A percentile compares a stretch with the other conserved stretches of the same genome.
These are phyloP conservation scores for Copsychus sechellarum DNA, from an alignment of 2,113 vertebrate species.

Conservation along the genomic window DNA sequence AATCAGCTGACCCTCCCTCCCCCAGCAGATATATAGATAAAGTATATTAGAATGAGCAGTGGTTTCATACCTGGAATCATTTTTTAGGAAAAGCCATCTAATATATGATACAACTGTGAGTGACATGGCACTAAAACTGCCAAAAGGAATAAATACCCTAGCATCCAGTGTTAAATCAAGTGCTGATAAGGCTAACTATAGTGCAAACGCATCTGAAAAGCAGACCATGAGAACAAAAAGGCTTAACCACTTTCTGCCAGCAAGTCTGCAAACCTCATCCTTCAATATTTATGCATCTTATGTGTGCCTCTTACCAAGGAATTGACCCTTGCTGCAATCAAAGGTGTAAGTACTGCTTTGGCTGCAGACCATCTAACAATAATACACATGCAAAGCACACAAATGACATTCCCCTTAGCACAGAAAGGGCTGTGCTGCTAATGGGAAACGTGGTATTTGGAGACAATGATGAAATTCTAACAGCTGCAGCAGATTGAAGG, in stretches of 20 bases:
- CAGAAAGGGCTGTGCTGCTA: background rate
- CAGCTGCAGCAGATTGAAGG: conserved; percentile 61
- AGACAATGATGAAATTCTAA: conserved; percentile 63
- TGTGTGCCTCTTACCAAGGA: background rate
- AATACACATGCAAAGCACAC: background rate
- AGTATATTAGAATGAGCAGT: background rate
- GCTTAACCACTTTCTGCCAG: background rate
- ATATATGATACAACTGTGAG: background rate
- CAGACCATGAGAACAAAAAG: background rate
- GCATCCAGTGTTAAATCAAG: background rate
- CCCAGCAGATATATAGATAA: background rate
- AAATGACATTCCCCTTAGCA: background rate
- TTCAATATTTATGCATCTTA: background rate
- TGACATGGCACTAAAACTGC: background rate
- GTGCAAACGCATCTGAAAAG: background rate
- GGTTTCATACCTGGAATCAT: background rate
- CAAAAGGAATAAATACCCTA: background rate
- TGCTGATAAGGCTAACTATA: background rate
- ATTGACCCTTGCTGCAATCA: background rate
- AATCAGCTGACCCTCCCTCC: background rate
- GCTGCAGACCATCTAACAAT: background rate
- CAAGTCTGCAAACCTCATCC: background rate
- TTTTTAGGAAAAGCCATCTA: background rate
- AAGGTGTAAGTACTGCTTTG: background rate
- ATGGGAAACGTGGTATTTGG: conserved; percentile 16